These are phyloP conservation scores for Anoplius nigerrimus DNA, from an alignment of 2,888 invertebrate genomes.

Conservation along the genomic window DNA sequence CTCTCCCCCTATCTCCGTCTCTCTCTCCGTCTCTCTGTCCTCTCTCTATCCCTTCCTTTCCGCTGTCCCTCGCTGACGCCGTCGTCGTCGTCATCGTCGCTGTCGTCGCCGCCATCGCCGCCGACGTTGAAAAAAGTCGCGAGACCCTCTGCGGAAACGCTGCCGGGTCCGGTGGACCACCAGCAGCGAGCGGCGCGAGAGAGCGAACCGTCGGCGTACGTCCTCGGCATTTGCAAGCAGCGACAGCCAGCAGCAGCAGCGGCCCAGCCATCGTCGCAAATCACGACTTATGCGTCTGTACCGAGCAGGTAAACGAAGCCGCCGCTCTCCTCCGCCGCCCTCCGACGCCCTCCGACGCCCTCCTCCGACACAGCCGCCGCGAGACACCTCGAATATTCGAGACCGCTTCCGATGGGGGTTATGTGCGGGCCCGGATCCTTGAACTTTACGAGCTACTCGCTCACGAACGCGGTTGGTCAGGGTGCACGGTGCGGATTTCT, in stretches of 20 bases:
- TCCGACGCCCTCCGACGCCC: background rate
- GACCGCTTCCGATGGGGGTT: too few relatives aligned
- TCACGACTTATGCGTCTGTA: constrained; percentile 75
- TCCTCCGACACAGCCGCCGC: too few relatives aligned
- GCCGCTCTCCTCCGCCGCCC: background rate
- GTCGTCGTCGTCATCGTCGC: too few relatives aligned
- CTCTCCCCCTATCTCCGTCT: constrained; percentile 14
- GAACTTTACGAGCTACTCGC: too few relatives aligned
- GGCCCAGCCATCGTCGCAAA: constrained; percentile 59
- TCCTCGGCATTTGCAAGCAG: constrained; percentile 5
- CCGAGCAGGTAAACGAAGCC: constrained; percentile 70
- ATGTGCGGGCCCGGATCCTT: too few relatives aligned
- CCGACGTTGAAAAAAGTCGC: constrained; percentile 3
- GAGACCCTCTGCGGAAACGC: background rate
- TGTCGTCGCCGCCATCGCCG: too few relatives aligned
- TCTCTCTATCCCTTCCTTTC: background rate
- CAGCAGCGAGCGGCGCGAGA: constrained; percentile 24
- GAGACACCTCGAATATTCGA: too few relatives aligned
- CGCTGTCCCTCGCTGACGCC: constrained; percentile 20
- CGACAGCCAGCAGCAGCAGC: constrained; percentile 25
- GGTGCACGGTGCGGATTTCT: too few relatives aligned
- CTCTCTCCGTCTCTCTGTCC: constrained; percentile 9
- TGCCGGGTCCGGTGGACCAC: constrained; percentile 13
- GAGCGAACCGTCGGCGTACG: constrained; percentile 5
- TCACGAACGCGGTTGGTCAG: too few relatives aligned